Evolutionary conservation across 2,888 invertebrate species (phyloP), one percentile per base, ranked within the genome.

Genomic region (Nomada fucata): DNA sequence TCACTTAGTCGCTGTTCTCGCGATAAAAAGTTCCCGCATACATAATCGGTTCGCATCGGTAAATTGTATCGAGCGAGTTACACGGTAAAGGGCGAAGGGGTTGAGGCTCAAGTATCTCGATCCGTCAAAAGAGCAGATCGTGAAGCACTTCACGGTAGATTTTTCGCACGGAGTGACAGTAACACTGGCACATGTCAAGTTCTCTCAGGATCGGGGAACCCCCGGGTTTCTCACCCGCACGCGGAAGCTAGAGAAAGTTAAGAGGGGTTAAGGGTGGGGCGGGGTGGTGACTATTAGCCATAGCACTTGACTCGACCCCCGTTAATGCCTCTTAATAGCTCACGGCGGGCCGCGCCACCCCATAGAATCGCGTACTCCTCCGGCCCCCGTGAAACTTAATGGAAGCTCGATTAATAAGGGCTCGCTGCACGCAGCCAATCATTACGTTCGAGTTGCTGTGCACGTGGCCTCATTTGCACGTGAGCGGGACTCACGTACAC

Each of bases 241-340:
- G 64, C 76, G 74, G 79, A 80, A 78, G 78, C 74, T 79, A 72
- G 76, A 75, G 67, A 75, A 44, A 57, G 70, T 60, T 65, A 67
- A 82, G 80, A 74, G 79, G 79, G 82, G 73, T 74, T 55, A 72
- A 78, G 61, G 23, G 23, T 23, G 23, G n/a, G n/a, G n/a, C 1
- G 23, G 23, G 87, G 76, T 87, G 85, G 79, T 82, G 89, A 90
- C 91, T 92, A 92, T 92, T 92, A 92, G 91, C 90, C 83, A 89
- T 90, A 88, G 91, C 92, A 92, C 92, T 92, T 92, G 92, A 92
- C 92, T 92, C 91, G 88, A 89, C 88, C 89, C 89, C 88, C 82
- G 88, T 90, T 91, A 92, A 92, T 92, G 91, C 90, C 89, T 86
- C 90, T 90, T 91, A 90, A 92, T 91, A 91, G 90, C 86, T 82